Evolutionary conservation across 1,140 invertebrate species (phyloP).

Genomic region (Globodera rostochiensis): DNA sequence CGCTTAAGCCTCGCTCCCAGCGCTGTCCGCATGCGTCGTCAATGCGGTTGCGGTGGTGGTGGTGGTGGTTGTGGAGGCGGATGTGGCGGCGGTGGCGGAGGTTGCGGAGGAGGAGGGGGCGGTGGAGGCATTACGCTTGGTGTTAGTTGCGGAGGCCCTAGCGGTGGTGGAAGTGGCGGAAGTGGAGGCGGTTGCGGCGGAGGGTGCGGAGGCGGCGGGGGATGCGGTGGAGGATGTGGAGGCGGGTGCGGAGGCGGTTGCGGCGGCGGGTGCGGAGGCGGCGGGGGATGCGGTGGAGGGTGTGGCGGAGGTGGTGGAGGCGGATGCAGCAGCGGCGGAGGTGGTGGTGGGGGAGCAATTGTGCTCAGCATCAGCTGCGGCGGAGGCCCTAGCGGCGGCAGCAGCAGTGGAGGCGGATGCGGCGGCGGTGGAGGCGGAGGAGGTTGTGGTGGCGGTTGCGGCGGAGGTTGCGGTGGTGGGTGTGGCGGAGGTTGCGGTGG

Average conservation of each 20-base stretch:
- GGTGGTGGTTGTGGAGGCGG: background rate
- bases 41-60: constrained; percentile 16
- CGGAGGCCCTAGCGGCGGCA: background rate
- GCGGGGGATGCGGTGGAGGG: background rate
- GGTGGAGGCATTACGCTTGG: background rate
- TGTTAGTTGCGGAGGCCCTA: constrained; percentile 22
- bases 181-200: background rate
- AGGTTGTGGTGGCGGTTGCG: background rate
- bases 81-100: background rate
- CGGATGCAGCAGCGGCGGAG: background rate
- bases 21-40: constrained; percentile 1
- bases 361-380: background rate
- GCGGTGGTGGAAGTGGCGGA: background rate
- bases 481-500: background rate
- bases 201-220: background rate
- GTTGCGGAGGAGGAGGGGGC: constrained; percentile 9
- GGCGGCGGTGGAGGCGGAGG: background rate
- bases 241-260: constrained; percentile 2
- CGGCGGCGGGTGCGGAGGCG: constrained; percentile 13
- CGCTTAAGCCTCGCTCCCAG: background rate
- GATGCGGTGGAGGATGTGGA: background rate
- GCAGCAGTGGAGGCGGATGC: background rate
- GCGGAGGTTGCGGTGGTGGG: background rate
- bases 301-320: background rate
- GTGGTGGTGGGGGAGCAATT: background rate